phyloP scores from a whole-genome alignment of 1,140 invertebrate species.

The Drosophila biarmipes region DNA sequence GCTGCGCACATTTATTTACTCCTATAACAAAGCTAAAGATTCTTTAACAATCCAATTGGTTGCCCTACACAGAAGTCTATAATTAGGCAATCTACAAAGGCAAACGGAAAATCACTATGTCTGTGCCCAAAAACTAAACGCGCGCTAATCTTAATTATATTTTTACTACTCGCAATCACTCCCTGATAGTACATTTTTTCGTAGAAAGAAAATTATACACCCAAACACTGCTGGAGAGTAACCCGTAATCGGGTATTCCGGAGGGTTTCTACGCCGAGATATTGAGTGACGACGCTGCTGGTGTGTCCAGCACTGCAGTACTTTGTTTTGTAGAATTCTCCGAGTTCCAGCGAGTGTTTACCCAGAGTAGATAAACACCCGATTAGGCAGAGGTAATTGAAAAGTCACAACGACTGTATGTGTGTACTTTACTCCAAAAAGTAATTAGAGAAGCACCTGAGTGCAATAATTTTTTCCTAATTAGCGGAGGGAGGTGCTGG shows the following conservation, averaged over 20 bases:
- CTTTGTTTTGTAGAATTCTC: constrained; percentile 13
- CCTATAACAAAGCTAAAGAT: not conserved
- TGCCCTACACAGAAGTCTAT: not conserved
- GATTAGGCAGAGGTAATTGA: constrained; percentile 5
- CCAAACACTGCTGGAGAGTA: constrained; percentile 2
- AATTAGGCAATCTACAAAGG: not conserved
- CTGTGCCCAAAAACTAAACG: constrained; percentile 1
- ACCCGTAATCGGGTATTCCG: not conserved
- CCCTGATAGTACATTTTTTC: constrained; percentile 2
- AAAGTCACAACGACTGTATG: no score
- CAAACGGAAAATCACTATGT: constrained; percentile 16
- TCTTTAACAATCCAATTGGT: not conserved
- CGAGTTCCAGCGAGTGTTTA: constrained; percentile 14
- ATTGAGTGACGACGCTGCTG: constrained; percentile 19
- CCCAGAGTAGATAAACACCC: constrained; percentile 26
- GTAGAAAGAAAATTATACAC: not conserved
- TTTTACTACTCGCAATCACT: not conserved
- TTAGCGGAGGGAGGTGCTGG: constrained; percentile 6
- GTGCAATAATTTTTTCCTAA: constrained; percentile 4
- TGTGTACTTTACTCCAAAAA: constrained; percentile 1
- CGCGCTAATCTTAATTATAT: constrained; percentile 9
- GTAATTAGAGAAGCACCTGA: constrained; percentile 13
- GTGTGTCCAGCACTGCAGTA: constrained; percentile 25
- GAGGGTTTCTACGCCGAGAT: no score
- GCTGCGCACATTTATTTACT: constrained; percentile 3